phyloP scores from a whole-genome alignment of 2,888 invertebrate genomes.

The Cheilosia scutellata region DNA sequence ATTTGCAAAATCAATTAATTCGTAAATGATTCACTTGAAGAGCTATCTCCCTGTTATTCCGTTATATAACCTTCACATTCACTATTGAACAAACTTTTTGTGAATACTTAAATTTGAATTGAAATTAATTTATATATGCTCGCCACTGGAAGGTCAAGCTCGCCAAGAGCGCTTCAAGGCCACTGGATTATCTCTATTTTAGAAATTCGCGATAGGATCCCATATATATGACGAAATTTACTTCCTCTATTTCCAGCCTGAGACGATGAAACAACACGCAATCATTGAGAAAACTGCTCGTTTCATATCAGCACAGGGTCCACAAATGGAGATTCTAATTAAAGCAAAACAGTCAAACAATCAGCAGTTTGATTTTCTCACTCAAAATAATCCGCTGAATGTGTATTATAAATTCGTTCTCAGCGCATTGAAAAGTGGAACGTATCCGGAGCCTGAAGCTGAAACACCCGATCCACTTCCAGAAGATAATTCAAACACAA shows the following conservation, averaged over 20 bases:
- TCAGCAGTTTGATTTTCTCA: constrained; percentile 96
- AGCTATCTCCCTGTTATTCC: constrained; percentile 12
- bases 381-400: constrained; percentile 92
- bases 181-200: constrained; percentile 50
- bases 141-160: constrained; percentile 31
- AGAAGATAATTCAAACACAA: constrained; percentile 56
- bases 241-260: constrained; percentile 87
- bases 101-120: constrained; percentile 62
- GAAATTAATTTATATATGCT: constrained; percentile 69
- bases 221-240: constrained; percentile 50
- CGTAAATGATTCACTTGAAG: constrained; percentile 12
- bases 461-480: constrained; percentile 56
- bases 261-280: constrained; percentile 93
- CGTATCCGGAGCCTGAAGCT: constrained; percentile 85
- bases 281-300: constrained; percentile 97
- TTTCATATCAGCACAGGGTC: constrained; percentile 95
- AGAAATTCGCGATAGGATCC: constrained; percentile 18
- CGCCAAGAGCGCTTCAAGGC: constrained; percentile 48
- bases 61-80: constrained; percentile 70
- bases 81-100: constrained; percentile 63
- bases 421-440: constrained; percentile 88
- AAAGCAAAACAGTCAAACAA: constrained; percentile 98
- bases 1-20: constrained; percentile 19
- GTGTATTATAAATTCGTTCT: constrained; percentile 94
- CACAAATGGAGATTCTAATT: constrained; percentile 99